Conservation (phyloP, 2,113 vertebrate species). For the Centrocercus urophasianus region DNA sequence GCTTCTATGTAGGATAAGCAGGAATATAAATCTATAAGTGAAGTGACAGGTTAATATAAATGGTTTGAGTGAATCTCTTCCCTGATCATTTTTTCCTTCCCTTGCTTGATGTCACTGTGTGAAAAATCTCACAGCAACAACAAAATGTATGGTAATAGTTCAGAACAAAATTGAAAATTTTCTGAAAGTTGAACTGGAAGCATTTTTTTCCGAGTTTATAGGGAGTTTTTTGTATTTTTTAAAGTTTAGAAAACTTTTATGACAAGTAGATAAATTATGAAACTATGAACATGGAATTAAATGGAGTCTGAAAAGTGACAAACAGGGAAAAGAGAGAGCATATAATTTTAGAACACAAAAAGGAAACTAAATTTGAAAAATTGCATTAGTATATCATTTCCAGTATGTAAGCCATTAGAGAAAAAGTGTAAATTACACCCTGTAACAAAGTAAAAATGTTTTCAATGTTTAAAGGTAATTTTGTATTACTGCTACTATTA, state of each 20-base stretch:
- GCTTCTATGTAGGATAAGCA: constrained; percentile 29
- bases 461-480: constrained; percentile 90
- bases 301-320: constrained; percentile 82
- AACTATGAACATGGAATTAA: constrained; percentile 79
- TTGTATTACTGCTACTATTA: constrained; percentile 96
- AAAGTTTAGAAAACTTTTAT: constrained; percentile 83
- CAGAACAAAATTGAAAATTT: constrained; percentile 81
- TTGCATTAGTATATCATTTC: constrained; percentile 87
- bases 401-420: constrained; percentile 86
- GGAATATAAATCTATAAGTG: constrained; percentile 67
- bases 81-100: constrained; percentile 69
- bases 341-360: constrained; percentile 85
- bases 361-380: constrained; percentile 87
- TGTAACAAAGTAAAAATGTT: constrained; percentile 91
- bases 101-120: constrained; percentile 60
- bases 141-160: constrained; percentile 73
- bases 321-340: constrained; percentile 79
- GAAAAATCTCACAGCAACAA: constrained; percentile 61
- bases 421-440: constrained; percentile 86
- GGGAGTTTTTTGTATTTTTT: constrained; percentile 71
- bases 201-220: constrained; percentile 80
- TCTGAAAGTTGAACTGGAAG: constrained; percentile 79
- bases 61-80: constrained; percentile 71
- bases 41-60: constrained; percentile 67
- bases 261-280: constrained; percentile 83